Conservation (phyloP, 1,140 invertebrate species). For the Drosophila albomicans region DNA sequence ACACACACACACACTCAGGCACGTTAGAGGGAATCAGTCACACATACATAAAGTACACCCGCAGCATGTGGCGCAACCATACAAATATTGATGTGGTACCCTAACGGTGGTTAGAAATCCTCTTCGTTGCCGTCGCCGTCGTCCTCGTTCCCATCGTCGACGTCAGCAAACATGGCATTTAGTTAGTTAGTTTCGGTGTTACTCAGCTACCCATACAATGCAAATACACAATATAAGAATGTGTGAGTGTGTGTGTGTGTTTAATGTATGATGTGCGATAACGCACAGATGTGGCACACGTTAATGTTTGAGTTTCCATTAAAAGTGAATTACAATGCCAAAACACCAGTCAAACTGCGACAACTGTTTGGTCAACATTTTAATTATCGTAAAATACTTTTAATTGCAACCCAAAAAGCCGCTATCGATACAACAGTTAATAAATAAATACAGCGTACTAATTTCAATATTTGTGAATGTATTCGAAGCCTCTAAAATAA, state of each 20-base stretch:
- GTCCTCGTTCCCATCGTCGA: background rate
- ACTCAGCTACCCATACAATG: slow-evolving; percentile 12
- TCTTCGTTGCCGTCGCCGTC: background rate
- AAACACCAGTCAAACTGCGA: slow-evolving; percentile 42
- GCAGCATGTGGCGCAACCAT: slow-evolving; percentile 38
- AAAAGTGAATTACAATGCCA: slow-evolving; percentile 55
- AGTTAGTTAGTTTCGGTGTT: slow-evolving; percentile 26
- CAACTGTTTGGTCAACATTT: slow-evolving; percentile 11
- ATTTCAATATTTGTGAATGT: background rate
- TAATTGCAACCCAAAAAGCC: slow-evolving; percentile 19
- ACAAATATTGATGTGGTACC: slow-evolving; percentile 56
- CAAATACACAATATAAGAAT: slow-evolving; percentile 9
- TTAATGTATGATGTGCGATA: slow-evolving; percentile 53
- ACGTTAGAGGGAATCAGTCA: background rate
- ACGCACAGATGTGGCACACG: slow-evolving; percentile 28
- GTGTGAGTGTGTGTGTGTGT: slow-evolving; percentile 10
- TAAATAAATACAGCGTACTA: slow-evolving; percentile 9
- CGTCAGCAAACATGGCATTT: slow-evolving; percentile 22
- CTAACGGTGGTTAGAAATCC: slow-evolving; percentile 1
- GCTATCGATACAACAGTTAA: slow-evolving; percentile 7
- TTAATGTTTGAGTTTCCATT: slow-evolving; percentile 57
- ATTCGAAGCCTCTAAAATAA: background rate
- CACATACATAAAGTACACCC: slow-evolving; percentile 6
- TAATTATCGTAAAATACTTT: slow-evolving; percentile 23
- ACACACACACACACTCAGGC: background rate